Conservation (phyloP, 2,113 vertebrate genomes). For the Miniopterus natalensis region DNA sequence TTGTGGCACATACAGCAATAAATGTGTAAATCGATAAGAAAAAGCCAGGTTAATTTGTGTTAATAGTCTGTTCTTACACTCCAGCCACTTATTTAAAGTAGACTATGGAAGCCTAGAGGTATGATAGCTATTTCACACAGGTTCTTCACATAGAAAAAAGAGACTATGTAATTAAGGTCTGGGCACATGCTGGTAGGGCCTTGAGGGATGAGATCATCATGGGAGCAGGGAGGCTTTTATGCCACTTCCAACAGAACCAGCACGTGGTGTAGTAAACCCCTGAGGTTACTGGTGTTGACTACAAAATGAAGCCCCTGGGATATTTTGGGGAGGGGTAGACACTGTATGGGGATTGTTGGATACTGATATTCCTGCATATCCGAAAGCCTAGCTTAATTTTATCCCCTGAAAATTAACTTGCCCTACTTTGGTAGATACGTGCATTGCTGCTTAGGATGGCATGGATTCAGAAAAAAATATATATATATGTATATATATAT, state of each 20-base stretch:
- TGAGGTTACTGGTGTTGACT: slow-evolving; percentile 14
- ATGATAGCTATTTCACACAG: slow-evolving; percentile 61
- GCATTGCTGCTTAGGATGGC: neutral
- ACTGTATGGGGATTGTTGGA: neutral
- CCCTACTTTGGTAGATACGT: neutral
- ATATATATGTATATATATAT: too few relatives aligned
- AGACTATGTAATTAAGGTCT: slow-evolving; percentile 67
- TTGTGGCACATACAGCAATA: slow-evolving; percentile 11
- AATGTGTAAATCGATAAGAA: slow-evolving; percentile 30
- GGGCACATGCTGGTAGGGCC: neutral
- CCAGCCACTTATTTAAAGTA: slow-evolving; percentile 62
- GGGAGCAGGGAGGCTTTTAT: slow-evolving; percentile 53
- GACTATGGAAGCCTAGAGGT: neutral
- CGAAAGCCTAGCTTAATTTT: neutral
- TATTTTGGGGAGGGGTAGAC: neutral
- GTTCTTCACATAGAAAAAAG: slow-evolving; percentile 44
- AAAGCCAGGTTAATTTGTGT: slow-evolving; percentile 66
- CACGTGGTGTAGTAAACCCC: neutral
- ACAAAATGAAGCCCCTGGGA: neutral
- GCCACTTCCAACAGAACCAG: slow-evolving; percentile 53
- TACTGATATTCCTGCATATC: neutral
- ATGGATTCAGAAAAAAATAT: neutral
- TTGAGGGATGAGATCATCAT: slow-evolving; percentile 45
- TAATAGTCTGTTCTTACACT: slow-evolving; percentile 57
- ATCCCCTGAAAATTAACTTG: slow-evolving; percentile 12